Evolutionary conservation across 2,888 invertebrate genomes (phyloP).

Genomic region (Eristalinus sepulchralis): DNA sequence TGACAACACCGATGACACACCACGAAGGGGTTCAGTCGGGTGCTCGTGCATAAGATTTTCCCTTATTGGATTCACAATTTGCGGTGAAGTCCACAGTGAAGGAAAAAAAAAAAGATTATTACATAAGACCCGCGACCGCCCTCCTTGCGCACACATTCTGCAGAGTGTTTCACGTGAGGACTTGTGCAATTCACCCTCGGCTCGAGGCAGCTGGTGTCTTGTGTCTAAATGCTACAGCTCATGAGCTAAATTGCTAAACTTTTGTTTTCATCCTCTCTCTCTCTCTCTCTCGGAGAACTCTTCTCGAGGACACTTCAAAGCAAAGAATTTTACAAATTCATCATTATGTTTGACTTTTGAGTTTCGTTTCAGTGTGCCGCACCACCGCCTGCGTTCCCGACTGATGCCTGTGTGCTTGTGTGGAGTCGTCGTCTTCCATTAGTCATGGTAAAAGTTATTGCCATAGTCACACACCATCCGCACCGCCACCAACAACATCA

Average conservation of each 20-base stretch:
- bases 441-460: constrained; percentile 21
- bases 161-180: not conserved
- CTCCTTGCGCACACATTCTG: not conserved
- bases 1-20: constrained; percentile 8
- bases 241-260: not conserved
- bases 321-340: constrained; percentile 13
- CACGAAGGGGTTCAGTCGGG: not conserved
- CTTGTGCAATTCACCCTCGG: not conserved
- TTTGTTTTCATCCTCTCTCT: not conserved
- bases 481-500: not conserved
- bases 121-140: not conserved
- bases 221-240: not conserved
- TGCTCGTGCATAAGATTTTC: constrained; percentile 33
- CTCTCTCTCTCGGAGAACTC: not conserved
- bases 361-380: not conserved
- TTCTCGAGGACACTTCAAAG: not conserved
- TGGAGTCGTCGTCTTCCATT: not conserved
- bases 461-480: not conserved
- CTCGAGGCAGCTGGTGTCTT: not conserved
- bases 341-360: constrained; percentile 3
- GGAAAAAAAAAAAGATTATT: constrained; percentile 19
- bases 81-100: no score
- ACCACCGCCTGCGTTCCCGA: not conserved
- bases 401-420: not conserved
- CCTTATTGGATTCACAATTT: constrained; percentile 56